These are phyloP conservation scores for Embidobia sp. DNA, from an alignment of 2,888 invertebrate genomes.

Conservation along the genomic window DNA sequence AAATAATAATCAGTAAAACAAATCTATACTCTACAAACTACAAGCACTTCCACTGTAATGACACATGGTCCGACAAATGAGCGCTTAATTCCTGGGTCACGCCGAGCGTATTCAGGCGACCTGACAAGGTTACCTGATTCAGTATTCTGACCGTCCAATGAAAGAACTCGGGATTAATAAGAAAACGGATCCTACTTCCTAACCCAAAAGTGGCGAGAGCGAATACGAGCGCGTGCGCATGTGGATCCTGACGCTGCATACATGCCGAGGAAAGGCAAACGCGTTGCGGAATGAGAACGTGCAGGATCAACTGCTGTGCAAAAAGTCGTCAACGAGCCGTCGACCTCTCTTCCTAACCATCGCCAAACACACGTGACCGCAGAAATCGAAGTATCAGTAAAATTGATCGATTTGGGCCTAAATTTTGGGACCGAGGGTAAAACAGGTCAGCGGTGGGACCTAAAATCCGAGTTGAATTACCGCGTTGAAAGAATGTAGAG, in stretches of 20 bases:
- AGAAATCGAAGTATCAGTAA: too few relatives aligned
- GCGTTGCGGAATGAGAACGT: constrained; percentile 52
- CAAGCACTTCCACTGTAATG: neutral
- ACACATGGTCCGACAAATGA: neutral
- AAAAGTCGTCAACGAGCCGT: neutral
- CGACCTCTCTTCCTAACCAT: neutral
- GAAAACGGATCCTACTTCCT: constrained; percentile 42
- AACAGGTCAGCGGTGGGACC: too few relatives aligned
- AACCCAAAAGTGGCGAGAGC: constrained; percentile 41
- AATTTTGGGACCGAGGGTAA: too few relatives aligned
- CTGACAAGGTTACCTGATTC: too few relatives aligned
- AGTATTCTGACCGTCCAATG: constrained; percentile 26
- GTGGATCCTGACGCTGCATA: constrained; percentile 38
- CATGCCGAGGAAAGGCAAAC: constrained; percentile 55
- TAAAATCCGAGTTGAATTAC: too few relatives aligned
- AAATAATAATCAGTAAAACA: too few relatives aligned
- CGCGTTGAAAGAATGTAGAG: too few relatives aligned
- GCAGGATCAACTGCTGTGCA: constrained; percentile 28
- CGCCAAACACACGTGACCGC: too few relatives aligned
- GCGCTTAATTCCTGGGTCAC: constrained; percentile 23
- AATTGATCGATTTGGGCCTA: too few relatives aligned
- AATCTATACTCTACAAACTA: too few relatives aligned
- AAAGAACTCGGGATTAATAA: constrained; percentile 41
- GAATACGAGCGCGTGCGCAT: constrained; percentile 45
- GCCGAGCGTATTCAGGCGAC: constrained; percentile 9